A percentile compares a stretch with the other conserved stretches of the same genome.
These are phyloP conservation scores for Morone chrysops DNA, from an alignment of 2,113 vertebrate species.

Conservation along the genomic window DNA sequence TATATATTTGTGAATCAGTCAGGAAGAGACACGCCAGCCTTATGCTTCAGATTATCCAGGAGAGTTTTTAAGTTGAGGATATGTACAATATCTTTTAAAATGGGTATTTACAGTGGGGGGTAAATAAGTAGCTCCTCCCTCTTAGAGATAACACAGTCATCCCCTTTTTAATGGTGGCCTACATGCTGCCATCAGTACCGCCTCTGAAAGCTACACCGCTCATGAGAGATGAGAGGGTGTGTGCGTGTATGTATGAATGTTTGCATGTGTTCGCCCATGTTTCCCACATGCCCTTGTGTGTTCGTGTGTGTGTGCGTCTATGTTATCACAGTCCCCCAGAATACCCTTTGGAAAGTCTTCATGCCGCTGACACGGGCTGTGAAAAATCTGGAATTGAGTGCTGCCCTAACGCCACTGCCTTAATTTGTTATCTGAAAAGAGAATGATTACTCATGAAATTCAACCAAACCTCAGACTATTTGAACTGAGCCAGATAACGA, in stretches of 20 bases:
- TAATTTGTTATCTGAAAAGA: slow-evolving; percentile 80
- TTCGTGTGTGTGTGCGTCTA: slow-evolving; percentile 29
- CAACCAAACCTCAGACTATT: slow-evolving; percentile 77
- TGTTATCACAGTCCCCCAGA: slow-evolving; percentile 79
- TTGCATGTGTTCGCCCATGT: slow-evolving; percentile 54
- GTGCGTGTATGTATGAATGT: slow-evolving; percentile 33
- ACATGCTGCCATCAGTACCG: slow-evolving; percentile 57
- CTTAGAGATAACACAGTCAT: slow-evolving; percentile 45
- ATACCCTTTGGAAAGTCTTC: slow-evolving; percentile 76
- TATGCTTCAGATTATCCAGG: slow-evolving; percentile 4
- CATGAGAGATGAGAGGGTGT: slow-evolving; percentile 25
- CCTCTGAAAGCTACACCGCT: slow-evolving; percentile 64
- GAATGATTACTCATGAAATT: slow-evolving; percentile 83
- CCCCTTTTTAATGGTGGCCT: slow-evolving; percentile 42
- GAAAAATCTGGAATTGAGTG: slow-evolving; percentile 72
- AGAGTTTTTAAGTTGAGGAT: neutral
- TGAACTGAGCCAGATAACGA: slow-evolving; percentile 80
- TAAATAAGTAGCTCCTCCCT: slow-evolving; percentile 24
- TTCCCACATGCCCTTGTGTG: slow-evolving; percentile 36
- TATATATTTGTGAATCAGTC: too few relatives aligned
- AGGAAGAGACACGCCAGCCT: too few relatives aligned
- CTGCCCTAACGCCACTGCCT: slow-evolving; percentile 73
- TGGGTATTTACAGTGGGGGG: slow-evolving; percentile 8
- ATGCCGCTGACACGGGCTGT: slow-evolving; percentile 64
- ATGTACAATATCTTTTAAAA: slow-evolving; percentile 24